These are phyloP conservation scores for Tolypeutes matacus DNA, from an alignment of 2,797 vertebrate genomes.

Conservation along the genomic window DNA sequence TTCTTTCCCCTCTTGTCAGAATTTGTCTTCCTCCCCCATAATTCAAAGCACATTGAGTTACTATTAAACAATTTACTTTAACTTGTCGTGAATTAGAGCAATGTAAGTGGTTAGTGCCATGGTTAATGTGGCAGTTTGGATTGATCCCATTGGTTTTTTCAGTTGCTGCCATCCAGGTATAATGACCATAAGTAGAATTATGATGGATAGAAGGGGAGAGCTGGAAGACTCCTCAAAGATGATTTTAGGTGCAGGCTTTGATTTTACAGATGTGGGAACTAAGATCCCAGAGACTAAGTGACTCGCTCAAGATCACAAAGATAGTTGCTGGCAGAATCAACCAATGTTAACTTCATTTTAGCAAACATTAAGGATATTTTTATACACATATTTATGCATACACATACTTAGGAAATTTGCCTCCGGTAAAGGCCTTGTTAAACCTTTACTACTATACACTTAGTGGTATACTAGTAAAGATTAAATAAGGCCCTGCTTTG, in stretches of 20 bases:
- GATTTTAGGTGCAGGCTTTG: neutral
- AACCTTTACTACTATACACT: too few species aligned
- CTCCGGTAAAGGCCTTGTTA: neutral
- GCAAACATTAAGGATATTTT: slow-evolving; percentile 24
- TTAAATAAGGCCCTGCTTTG: neutral
- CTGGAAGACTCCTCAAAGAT: neutral
- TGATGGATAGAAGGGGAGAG: neutral
- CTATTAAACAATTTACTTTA: neutral
- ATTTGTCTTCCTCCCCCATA: neutral
- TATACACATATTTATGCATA: neutral
- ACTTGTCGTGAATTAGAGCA: neutral
- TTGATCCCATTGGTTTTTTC: slow-evolving; percentile 5
- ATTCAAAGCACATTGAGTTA: neutral
- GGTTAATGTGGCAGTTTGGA: neutral
- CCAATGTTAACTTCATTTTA: neutral
- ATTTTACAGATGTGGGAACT: slow-evolving; percentile 16
- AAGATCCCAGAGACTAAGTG: neutral
- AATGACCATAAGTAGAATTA: neutral
- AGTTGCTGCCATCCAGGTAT: neutral
- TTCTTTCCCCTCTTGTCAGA: neutral
- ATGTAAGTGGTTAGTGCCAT: neutral
- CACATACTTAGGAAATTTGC: neutral
- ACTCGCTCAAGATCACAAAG: neutral
- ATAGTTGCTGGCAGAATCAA: neutral
- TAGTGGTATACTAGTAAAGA: neutral